Evolutionary conservation across 2,888 invertebrate species (phyloP).

Genomic region (Tenthredo livida): DNA sequence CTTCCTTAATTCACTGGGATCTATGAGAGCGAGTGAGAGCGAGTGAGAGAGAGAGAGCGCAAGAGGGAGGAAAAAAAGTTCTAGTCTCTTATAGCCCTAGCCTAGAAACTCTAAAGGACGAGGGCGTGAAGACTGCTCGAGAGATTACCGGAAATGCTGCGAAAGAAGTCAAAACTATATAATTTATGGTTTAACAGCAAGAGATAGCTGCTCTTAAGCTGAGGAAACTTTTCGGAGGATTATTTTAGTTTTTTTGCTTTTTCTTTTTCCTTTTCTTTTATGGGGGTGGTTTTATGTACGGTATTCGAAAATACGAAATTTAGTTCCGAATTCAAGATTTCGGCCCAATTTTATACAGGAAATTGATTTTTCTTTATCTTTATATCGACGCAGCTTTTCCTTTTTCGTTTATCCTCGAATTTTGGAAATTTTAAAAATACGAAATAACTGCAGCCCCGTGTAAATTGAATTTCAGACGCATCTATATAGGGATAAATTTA

Average conservation of each 20-base stretch:
- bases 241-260: not conserved
- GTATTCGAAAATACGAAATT: not conserved
- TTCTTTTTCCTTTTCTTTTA: not conserved
- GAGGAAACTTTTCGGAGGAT: not conserved
- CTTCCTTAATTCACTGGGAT: not conserved
- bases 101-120: not conserved
- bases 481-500: not conserved
- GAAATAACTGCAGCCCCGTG: no score
- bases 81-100: not conserved
- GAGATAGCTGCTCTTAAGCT: not conserved
- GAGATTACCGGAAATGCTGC: not conserved
- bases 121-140: not conserved
- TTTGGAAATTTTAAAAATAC: no score
- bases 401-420: no score
- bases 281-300: not conserved
- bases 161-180: conserved; percentile 1
- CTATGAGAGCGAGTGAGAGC: not conserved
- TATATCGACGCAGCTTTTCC: no score
- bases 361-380: not conserved
- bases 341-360: not conserved
- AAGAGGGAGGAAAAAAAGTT: not conserved
- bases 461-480: no score
- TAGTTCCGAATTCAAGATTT: not conserved
- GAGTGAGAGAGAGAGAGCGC: not conserved
- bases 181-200: not conserved